A percentile compares a stretch with the other conserved stretches of the same genome.
These are phyloP conservation scores for Cabera pusaria DNA, from an alignment of 2,888 invertebrate species.

Conservation along the genomic window DNA sequence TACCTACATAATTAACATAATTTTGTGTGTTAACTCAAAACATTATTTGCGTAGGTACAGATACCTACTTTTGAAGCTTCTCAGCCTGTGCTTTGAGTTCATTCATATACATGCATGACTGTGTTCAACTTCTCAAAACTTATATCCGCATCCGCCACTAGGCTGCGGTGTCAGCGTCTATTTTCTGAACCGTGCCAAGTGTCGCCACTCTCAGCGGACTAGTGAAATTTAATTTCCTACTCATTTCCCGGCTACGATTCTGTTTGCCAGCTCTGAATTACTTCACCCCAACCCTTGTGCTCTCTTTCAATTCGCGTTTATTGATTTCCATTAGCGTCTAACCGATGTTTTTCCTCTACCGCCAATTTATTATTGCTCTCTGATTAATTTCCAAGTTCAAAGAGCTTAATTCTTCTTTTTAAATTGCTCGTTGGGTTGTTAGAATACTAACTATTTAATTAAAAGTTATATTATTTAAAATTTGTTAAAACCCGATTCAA, in stretches of 20 bases:
- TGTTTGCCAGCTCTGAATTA: slow-evolving; percentile 38
- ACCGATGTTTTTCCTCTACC: slow-evolving; percentile 23
- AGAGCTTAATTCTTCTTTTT: slow-evolving; percentile 39
- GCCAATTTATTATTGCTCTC: slow-evolving; percentile 25
- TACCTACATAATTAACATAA: too few species aligned
- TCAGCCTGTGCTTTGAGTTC: too few species aligned
- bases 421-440: slow-evolving; percentile 40
- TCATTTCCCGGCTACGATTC: slow-evolving; percentile 51
- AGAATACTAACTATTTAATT: slow-evolving; percentile 38
- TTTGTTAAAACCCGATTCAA: slow-evolving; percentile 23
- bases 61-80: too few species aligned
- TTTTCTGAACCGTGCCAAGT: slow-evolving; percentile 35
- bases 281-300: slow-evolving; percentile 24
- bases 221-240: slow-evolving; percentile 61
- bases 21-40: too few species aligned
- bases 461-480: slow-evolving; percentile 41
- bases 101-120: too few species aligned
- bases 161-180: slow-evolving; percentile 28
- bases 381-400: slow-evolving; percentile 36
- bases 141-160: slow-evolving; percentile 9
- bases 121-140: slow-evolving; percentile 1
- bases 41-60: too few species aligned
- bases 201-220: slow-evolving; percentile 32
- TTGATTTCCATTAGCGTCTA: slow-evolving; percentile 37
- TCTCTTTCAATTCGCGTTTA: slow-evolving; percentile 35